A percentile compares a stretch with the other conserved stretches of the same genome.
Evolutionary conservation across 2,113 vertebrate genomes (phyloP).

Genomic region (Heterotilapia buettikoferi): DNA sequence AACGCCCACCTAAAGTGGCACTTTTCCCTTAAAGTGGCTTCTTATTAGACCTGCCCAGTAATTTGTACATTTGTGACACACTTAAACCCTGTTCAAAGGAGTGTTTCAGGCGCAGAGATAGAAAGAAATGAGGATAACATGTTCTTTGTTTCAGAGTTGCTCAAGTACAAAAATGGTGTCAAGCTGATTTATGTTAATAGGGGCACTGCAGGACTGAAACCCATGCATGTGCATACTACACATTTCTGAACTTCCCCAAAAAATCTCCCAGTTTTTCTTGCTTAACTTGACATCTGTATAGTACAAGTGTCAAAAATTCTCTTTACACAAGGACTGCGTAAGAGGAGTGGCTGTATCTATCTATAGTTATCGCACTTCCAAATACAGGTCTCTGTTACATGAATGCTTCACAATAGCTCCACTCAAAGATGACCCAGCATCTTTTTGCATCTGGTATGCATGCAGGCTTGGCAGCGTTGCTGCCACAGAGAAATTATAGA

Average conservation of each 20-base stretch:
- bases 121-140: background rate
- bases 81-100: constrained; percentile 19
- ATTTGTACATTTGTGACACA: constrained; percentile 50
- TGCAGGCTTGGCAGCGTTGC: background rate
- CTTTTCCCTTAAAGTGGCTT: constrained; percentile 25
- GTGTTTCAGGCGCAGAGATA: background rate
- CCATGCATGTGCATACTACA: background rate
- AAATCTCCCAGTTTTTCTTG: background rate
- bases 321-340: background rate
- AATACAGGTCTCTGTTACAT: background rate
- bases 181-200: background rate
- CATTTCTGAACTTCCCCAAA: background rate
- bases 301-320: background rate
- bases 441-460: background rate
- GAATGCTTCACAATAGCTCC: background rate
- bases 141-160: background rate
- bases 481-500: background rate
- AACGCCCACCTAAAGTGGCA: constrained; percentile 47
- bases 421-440: background rate
- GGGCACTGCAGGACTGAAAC: background rate
- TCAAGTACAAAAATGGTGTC: background rate
- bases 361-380: background rate
- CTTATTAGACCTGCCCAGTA: constrained; percentile 9
- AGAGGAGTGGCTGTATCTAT: background rate
- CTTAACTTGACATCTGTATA: background rate